phyloP scores from a whole-genome alignment of 2,888 invertebrate genomes.

The Steinernema scapterisci region DNA sequence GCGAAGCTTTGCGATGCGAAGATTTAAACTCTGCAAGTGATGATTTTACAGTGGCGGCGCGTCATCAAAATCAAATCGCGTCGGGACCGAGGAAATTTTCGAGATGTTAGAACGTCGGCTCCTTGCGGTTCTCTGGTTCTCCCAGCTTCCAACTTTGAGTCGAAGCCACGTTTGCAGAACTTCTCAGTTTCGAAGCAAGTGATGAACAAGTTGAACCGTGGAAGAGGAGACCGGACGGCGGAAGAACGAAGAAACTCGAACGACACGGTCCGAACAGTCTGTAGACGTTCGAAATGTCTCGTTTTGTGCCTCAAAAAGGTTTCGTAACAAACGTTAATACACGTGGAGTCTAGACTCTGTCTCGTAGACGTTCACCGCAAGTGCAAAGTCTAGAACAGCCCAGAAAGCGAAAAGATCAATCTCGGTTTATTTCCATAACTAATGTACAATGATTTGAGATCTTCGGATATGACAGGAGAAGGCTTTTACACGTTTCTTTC shows the following conservation, averaged over 20 bases:
- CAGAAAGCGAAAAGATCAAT: no score
- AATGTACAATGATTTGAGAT: conserved; percentile 2
- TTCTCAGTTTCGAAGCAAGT: neutral
- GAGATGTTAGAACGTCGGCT: neutral
- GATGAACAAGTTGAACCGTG: neutral
- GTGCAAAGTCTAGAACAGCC: no score
- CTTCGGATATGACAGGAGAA: neutral
- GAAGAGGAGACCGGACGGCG: no score
- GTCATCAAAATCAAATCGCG: neutral
- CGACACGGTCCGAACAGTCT: no score
- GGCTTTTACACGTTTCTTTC: neutral
- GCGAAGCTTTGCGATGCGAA: neutral
- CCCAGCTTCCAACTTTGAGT: neutral
- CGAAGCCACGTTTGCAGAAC: neutral
- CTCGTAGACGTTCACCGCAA: no score
- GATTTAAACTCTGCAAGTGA: neutral
- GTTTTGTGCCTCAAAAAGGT: no score
- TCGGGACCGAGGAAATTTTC: neutral
- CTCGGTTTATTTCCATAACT: neutral
- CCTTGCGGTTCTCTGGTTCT: neutral
- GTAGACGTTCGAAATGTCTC: no score
- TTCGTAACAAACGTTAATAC: no score
- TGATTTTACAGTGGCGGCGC: neutral
- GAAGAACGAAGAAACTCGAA: no score
- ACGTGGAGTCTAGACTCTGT: no score